These are phyloP conservation scores for Mobula birostris DNA, from an alignment of 2,113 vertebrate genomes.

Conservation along the genomic window DNA sequence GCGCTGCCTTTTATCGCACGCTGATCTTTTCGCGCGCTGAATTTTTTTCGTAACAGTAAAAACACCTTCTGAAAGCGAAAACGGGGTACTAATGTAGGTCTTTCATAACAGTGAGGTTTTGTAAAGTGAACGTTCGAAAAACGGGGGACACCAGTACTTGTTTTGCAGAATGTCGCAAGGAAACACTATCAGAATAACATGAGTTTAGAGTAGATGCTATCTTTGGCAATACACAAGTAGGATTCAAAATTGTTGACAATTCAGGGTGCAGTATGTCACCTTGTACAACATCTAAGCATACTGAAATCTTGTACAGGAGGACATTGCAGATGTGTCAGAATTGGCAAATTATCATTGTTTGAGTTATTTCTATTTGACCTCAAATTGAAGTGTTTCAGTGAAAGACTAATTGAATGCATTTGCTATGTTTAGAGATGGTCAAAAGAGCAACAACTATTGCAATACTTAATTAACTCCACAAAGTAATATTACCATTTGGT, in stretches of 20 bases:
- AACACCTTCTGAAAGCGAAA: too few species aligned
- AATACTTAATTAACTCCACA: not conserved
- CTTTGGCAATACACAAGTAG: not conserved
- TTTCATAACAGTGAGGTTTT: too few species aligned
- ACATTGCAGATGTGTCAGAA: not conserved
- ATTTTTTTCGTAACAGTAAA: too few species aligned
- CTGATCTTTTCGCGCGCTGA: too few species aligned
- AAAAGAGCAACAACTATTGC: not conserved
- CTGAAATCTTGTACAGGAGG: not conserved
- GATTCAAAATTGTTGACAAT: not conserved
- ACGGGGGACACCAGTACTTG: not conserved
- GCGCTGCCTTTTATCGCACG: too few species aligned
- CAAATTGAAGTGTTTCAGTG: not conserved
- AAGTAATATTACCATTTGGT: not conserved
- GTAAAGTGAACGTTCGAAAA: too few species aligned
- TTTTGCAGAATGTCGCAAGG: not conserved
- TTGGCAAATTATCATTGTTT: not conserved
- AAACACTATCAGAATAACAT: not conserved
- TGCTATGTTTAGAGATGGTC: not conserved
- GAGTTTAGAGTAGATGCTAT: not conserved
- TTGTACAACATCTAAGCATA: not conserved
- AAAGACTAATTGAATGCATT: not conserved
- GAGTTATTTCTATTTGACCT: not conserved
- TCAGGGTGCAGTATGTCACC: not conserved
- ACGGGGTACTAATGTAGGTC: too few species aligned